Conservation (phyloP, 2,113 vertebrate species). For the Macquaria australasica region DNA sequence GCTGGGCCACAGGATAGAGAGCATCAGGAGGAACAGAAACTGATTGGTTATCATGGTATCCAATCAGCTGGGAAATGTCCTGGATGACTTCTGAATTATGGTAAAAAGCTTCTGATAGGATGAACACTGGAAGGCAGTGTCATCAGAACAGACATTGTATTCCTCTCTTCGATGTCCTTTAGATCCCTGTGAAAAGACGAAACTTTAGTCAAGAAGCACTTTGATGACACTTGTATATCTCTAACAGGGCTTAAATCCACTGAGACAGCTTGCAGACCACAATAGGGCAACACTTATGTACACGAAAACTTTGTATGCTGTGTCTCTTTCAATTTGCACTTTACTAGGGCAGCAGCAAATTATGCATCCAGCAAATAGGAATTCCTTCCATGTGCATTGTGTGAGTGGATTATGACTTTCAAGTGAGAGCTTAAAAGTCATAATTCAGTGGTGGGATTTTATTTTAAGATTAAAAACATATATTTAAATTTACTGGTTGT, state of each 20-base stretch:
- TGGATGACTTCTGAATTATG: conserved; percentile 73
- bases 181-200: conserved; percentile 67
- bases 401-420: neutral
- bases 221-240: neutral
- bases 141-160: conserved; percentile 82
- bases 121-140: conserved; percentile 70
- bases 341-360: conserved; percentile 9
- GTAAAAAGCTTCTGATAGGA: conserved; percentile 62
- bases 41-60: conserved; percentile 84
- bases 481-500: neutral
- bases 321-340: conserved; percentile 2
- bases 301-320: neutral
- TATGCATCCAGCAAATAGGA: conserved; percentile 13
- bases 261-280: neutral
- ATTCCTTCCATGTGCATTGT: neutral
- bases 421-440: neutral
- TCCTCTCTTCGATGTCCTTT: conserved; percentile 60
- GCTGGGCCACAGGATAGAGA: conserved; percentile 75
- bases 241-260: neutral
- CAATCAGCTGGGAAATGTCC: conserved; percentile 67
- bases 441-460: conserved; percentile 14
- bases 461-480: neutral
- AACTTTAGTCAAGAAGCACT: conserved; percentile 30
- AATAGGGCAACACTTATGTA: neutral
- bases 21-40: conserved; percentile 75